Evolutionary conservation across 2,113 vertebrate genomes (phyloP).

Genomic region (Puntigrus tetrazona): DNA sequence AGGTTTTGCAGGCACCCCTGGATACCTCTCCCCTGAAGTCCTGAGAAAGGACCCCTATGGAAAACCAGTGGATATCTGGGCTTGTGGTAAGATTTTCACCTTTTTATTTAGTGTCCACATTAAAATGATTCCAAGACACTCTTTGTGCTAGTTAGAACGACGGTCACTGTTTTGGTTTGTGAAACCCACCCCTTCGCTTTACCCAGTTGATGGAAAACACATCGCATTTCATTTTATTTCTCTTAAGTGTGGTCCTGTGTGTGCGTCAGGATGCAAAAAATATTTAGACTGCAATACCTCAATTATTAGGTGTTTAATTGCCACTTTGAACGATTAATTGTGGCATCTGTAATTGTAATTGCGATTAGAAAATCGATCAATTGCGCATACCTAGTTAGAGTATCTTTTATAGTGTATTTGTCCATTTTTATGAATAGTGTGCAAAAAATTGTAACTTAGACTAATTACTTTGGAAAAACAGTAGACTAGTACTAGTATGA

Average conservation of each 20-base stretch:
- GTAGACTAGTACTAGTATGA: not conserved
- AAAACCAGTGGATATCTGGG: conserved; percentile 99
- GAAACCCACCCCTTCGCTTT: too few species aligned
- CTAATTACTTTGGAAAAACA: not conserved
- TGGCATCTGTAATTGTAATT: too few species aligned
- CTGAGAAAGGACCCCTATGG: conserved; percentile 98
- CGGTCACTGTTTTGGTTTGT: too few species aligned
- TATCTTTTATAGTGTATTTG: not conserved
- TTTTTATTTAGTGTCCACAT: not conserved
- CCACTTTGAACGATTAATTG: too few species aligned
- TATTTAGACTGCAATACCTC: too few species aligned
- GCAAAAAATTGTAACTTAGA: not conserved
- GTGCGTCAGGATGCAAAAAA: too few species aligned
- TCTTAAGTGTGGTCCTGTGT: too few species aligned
- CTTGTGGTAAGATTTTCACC: conserved; percentile 80
- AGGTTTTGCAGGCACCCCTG: conserved; percentile 99
- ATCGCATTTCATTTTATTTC: too few species aligned
- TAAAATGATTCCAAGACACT: not conserved
- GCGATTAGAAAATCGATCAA: too few species aligned
- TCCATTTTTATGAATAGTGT: not conserved
- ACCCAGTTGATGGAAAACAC: too few species aligned
- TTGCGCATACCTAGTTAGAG: too few species aligned
- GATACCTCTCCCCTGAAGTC: conserved; percentile 97
- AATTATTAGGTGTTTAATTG: too few species aligned
- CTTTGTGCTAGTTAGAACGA: conserved; percentile 57